Percentiles rank a stretch among this genome's conserved stretches.
Conservation (phyloP, 2,113 vertebrate species). For the Hydrolagus affinis region DNA sequence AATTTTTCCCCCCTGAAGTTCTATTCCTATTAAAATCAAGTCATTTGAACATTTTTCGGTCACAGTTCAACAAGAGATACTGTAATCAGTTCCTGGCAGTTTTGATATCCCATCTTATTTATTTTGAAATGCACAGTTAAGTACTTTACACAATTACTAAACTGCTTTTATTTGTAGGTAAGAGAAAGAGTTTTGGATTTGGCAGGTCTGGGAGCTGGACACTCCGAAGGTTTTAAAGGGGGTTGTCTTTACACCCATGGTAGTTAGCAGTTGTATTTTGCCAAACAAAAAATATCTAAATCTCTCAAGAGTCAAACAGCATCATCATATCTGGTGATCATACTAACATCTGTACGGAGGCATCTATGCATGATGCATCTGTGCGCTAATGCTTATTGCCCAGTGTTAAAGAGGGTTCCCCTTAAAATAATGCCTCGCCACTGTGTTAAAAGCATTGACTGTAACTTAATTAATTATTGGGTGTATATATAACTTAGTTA, state of each 20-base stretch:
- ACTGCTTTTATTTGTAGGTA: neutral
- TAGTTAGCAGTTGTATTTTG: neutral
- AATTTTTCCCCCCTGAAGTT: neutral
- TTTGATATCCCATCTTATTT: neutral
- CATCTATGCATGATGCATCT: neutral
- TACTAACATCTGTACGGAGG: neutral
- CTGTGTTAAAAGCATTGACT: neutral
- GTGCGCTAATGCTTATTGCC: too few relatives aligned
- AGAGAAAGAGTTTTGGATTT: neutral
- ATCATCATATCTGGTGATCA: neutral
- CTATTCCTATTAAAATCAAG: neutral
- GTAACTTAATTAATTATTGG: neutral
- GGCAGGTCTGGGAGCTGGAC: conserved; percentile 6
- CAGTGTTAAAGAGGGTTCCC: neutral
- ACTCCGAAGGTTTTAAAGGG: neutral
- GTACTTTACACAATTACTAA: neutral
- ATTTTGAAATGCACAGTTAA: conserved; percentile 6
- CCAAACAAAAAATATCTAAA: neutral
- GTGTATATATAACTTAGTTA: neutral
- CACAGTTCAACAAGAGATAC: neutral
- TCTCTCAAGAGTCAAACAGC: neutral
- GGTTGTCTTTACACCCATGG: neutral
- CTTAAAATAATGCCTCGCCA: neutral
- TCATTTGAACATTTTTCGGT: neutral
- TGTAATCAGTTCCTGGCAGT: neutral